These are phyloP conservation scores for Enteromius thamalakanensis DNA, from an alignment of 2,797 vertebrate species.

Conservation along the genomic window DNA sequence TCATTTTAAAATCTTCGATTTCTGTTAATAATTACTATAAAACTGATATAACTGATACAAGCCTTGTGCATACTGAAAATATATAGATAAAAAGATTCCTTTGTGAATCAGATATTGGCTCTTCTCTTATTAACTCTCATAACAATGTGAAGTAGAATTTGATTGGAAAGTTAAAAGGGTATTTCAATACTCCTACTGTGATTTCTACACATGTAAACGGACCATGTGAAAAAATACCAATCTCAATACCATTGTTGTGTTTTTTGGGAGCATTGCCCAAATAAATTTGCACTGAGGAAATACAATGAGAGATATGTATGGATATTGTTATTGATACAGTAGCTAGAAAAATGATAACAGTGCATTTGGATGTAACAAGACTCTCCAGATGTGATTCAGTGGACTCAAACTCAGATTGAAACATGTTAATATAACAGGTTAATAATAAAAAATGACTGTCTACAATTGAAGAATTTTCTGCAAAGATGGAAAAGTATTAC, in stretches of 20 bases:
- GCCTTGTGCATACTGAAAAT: neutral
- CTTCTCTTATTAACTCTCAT: neutral
- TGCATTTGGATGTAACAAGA: neutral
- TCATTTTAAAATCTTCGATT: no score
- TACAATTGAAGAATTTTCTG: neutral
- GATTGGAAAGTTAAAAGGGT: neutral
- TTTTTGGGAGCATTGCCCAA: neutral
- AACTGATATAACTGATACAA: neutral
- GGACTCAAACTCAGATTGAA: no score
- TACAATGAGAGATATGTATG: neutral
- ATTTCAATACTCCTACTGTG: neutral
- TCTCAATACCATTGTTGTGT: neutral
- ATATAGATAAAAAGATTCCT: neutral
- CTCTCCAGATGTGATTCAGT: neutral
- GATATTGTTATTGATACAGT: neutral
- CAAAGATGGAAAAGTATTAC: neutral
- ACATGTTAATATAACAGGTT: no score
- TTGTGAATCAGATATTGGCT: neutral
- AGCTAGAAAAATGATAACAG: neutral
- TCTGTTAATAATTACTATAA: neutral
- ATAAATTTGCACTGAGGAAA: neutral
- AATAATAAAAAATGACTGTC: no score
- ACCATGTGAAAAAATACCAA: neutral
- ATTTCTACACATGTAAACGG: neutral
- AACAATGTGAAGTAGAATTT: neutral